Conservation (phyloP, 2,113 vertebrate genomes). For the Elachura formosa region DNA sequence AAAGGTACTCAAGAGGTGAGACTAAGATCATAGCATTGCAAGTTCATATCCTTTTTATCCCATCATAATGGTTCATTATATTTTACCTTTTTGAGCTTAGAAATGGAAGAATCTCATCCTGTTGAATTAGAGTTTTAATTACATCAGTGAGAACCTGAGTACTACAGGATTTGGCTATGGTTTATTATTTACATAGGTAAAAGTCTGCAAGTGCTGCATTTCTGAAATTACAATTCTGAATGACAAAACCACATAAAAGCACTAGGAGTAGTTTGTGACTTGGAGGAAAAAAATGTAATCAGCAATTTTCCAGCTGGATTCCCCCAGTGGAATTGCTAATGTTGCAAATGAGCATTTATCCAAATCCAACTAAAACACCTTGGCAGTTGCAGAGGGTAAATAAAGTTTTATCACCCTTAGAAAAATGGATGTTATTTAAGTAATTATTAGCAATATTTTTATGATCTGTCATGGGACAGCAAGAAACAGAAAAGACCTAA, state of each 20-base stretch:
- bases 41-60: not conserved
- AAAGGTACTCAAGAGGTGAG: not conserved
- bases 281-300: not conserved
- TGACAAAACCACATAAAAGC: constrained; percentile 37
- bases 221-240: not conserved
- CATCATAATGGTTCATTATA: not conserved
- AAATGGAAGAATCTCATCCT: not conserved
- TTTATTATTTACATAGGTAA: constrained; percentile 3
- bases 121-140: not conserved
- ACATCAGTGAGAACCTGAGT: not conserved
- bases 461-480: not conserved
- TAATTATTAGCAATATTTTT: not conserved
- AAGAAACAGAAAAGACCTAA: not conserved
- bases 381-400: not conserved
- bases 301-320: constrained; percentile 6
- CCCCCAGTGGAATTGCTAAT: not conserved
- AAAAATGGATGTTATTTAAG: constrained; percentile 21
- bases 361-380: constrained; percentile 54
- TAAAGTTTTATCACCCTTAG: not conserved
- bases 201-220: not conserved
- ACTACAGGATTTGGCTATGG: not conserved
- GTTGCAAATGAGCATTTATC: constrained; percentile 32
- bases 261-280: not conserved
- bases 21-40: not conserved
- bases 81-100: not conserved